phyloP scores from a whole-genome alignment of 1,140 invertebrate genomes.

The Caenorhabditis inopinata region DNA sequence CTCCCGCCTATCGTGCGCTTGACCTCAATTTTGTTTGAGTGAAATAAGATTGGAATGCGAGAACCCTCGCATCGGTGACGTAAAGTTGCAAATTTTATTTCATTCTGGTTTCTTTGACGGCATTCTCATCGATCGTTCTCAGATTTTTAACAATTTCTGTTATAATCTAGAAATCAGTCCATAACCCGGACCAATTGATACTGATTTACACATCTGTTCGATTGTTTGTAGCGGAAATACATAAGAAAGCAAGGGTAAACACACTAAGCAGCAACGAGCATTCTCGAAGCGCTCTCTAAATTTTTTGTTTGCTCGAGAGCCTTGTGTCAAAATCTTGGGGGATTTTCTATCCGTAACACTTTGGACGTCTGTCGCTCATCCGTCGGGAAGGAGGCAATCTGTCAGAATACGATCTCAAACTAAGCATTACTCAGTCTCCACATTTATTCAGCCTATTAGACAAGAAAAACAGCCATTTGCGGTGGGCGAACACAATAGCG shows the following conservation, averaged over 20 bases:
- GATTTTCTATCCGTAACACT: background rate
- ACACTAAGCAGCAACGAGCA: background rate
- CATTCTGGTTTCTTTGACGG: too few relatives aligned
- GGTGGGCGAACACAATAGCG: background rate
- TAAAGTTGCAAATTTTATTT: too few relatives aligned
- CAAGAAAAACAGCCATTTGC: background rate
- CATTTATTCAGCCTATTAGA: too few relatives aligned
- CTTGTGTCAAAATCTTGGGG: constrained; percentile 11
- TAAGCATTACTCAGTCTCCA: too few relatives aligned
- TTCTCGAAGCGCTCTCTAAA: background rate
- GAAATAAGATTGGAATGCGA: background rate
- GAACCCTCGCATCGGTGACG: too few relatives aligned
- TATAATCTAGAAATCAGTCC: too few relatives aligned
- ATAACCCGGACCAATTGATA: too few relatives aligned
- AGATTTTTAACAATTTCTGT: too few relatives aligned
- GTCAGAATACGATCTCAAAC: too few relatives aligned
- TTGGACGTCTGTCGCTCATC: too few relatives aligned
- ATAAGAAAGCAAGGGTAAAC: background rate
- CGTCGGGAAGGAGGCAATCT: too few relatives aligned
- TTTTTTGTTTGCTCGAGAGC: constrained; percentile 5
- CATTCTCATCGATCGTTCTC: too few relatives aligned
- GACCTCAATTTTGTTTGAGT: background rate
- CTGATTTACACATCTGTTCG: background rate
- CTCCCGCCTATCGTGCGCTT: background rate
- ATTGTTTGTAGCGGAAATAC: background rate